Base-by-base conservation (phyloP, 1,140 invertebrate species). In the Drosophila quadrilineata region DNA sequence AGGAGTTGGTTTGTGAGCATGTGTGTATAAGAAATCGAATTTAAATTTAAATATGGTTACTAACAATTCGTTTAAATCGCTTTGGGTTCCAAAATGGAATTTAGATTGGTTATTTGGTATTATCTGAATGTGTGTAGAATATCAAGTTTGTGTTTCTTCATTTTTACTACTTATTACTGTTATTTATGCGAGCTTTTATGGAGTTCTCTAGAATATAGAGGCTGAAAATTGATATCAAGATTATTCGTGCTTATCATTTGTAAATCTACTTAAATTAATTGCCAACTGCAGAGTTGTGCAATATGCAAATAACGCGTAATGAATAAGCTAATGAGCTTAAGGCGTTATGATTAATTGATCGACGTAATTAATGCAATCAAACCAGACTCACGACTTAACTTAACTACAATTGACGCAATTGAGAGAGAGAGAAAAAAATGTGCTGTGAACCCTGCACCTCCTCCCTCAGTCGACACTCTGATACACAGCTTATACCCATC, bases 21-120 rank as follows among this genome's bases (percentile, higher is more conserved):
- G 22, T 21, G 22, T 43, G 59, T 62, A 28, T 49, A n/a, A 29
- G 36, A 33, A 58, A 64, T 82, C 36, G 54, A 84, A 76, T 82
- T 84, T 72, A 50, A 84, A 76, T 82, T 84, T 72, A 48, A 76
- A 72, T 70, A 76, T 70, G 56, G 72, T 58, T 76, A 72, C 57
- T 80, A 84, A 72, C 76, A 80, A 76, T 72, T 82, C 76, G 75
- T 72, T 82, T n/a, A n/a, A n/a, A n/a, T n/a, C 60, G 57, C 53
- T 71, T 35, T 57, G 48, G 46, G 58, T 59, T 75, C 53, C 58
- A 70, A 59, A 68, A 50, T 62, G 46, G 56, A 52, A 54, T 67
- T 43, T 49, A 59, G 45, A 65, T 65, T 65, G 54, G 28, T 16
- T 59, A 59, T 45, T 65, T 58, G 28, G 21, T 41, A 6, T 50